Evolutionary conservation across 2,888 invertebrate species (phyloP), one percentile per base, ranked within the genome.

Genomic region (Parnassius glacialis): DNA sequence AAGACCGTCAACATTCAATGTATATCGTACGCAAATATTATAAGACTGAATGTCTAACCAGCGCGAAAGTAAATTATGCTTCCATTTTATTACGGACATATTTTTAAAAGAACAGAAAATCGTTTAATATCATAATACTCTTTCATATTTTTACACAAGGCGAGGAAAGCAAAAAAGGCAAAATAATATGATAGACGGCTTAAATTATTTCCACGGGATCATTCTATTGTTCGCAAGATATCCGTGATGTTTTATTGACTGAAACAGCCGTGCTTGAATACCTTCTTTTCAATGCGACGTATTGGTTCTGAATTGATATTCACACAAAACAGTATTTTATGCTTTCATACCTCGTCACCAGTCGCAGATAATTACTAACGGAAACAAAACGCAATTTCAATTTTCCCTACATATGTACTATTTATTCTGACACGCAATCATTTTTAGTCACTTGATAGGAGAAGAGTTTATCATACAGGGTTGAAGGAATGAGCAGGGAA

Each of bases 381-480:
- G 68, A 81, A 84, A 79, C 74, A 79, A 79, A 83, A 83, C 78
- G 79, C 78, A 81, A 84, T 84, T 84, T 83, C 80, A 84, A 85
- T 85, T 84, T 84, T 79, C 75, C 77, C 73, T 72, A 79, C 82
- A 85, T 86, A 20, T 20, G 20, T 2, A 20, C 20, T 20, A 20
- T 20, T 20, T 20, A 20, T 20, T 20, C 20, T 20, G 20, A 20
- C 2, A 20, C 20, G 2, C 2, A 20, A 5, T 34, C 5, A 25
- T 25, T 25, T 25, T 25, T 7, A 34, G 34, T 34, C 7, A 34
- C 7, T 34, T 7, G 34, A 34, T 34, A 34, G 20, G 20, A 20
- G 34, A 34, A 34, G 34, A 34, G 34, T 34, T 85, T 83, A 83
- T 84, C 81, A 84, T 83, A 81, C 75, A 72, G 72, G 66, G 71